Conservation (phyloP, 2,888 invertebrate genomes). For the Thera obeliscata region DNA sequence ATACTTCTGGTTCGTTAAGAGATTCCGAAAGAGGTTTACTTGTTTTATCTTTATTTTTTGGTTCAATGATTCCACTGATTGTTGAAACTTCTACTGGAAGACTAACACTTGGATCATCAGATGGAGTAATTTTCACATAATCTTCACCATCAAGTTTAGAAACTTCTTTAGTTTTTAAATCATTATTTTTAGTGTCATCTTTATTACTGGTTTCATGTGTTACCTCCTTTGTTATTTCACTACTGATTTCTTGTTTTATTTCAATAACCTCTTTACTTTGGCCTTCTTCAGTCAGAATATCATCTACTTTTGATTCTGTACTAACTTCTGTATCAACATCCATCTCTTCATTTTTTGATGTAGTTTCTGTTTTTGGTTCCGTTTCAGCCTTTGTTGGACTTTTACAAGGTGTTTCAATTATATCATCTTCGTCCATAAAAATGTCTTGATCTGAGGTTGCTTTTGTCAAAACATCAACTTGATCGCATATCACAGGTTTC, state of each 20-base stretch:
- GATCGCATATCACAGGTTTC: neutral
- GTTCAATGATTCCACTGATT: neutral
- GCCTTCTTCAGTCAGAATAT: neutral
- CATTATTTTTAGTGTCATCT: neutral
- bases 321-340: constrained; percentile 14
- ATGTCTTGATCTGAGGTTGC: neutral
- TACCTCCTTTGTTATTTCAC: neutral
- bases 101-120: neutral
- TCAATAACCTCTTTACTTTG: constrained; percentile 9
- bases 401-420: neutral
- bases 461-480: neutral
- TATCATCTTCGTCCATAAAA: neutral
- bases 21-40: neutral
- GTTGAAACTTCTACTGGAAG: constrained; percentile 3
- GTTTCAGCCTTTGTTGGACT: neutral
- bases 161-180: neutral
- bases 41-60: constrained; percentile 2
- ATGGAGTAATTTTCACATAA: neutral
- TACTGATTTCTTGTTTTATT: constrained; percentile 7
- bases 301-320: neutral
- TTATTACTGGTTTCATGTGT: neutral
- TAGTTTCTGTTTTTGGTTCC: constrained; percentile 1
- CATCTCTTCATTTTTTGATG: constrained; percentile 8
- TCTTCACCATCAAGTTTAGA: neutral
- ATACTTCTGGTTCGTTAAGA: neutral